Percentiles rank a stretch among this genome's conserved stretches.
Conservation (phyloP, 2,113 vertebrate genomes). For the Emydocephalus ijimae region DNA sequence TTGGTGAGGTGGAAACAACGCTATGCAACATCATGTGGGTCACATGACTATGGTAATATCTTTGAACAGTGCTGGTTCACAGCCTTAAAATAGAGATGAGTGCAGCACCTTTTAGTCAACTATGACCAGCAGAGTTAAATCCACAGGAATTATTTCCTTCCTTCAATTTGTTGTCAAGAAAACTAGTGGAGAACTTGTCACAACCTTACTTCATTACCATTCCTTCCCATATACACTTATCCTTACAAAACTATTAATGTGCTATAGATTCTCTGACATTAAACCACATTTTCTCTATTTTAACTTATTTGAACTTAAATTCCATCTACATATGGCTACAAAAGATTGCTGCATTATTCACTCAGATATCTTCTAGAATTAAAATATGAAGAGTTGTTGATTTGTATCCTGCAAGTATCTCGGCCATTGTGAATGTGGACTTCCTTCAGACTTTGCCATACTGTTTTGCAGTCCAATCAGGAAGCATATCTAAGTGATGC, state of each 20-base stretch:
- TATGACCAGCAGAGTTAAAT: not conserved
- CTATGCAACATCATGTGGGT: not conserved
- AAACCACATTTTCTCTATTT: not conserved
- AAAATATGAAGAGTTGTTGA: not conserved
- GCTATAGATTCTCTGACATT: not conserved
- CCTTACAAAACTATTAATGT: not conserved
- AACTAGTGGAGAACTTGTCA: not conserved
- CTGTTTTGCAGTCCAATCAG: not conserved
- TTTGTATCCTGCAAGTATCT: too few species aligned
- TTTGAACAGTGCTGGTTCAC: not conserved
- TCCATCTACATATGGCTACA: not conserved
- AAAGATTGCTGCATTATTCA: not conserved
- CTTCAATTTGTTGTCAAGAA: not conserved
- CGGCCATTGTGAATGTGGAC: not conserved
- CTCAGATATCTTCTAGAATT: not conserved
- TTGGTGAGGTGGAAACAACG: not conserved
- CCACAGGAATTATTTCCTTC: not conserved
- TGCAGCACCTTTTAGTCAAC: not conserved
- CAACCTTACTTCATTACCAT: not conserved
- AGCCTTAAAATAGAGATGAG: not conserved
- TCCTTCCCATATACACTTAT: not conserved
- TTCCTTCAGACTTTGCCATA: not conserved
- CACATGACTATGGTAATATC: not conserved
- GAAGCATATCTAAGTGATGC: not conserved
- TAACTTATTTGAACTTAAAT: not conserved